Conservation (phyloP, 2,888 invertebrate genomes). For the Camponotus fellah region DNA sequence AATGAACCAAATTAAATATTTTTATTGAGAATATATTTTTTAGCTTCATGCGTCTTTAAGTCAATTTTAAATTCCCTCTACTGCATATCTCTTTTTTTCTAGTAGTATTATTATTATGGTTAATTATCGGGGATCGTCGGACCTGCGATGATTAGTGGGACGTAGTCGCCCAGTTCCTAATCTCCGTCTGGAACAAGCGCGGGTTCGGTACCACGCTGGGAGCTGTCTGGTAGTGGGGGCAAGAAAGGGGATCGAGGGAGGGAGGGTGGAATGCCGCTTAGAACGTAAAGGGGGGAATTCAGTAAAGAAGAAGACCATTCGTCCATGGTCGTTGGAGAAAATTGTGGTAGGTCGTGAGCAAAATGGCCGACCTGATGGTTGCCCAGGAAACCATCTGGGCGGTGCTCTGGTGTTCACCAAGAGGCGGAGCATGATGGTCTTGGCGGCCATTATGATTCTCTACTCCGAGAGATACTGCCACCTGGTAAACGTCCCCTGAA, state of each 20-base stretch:
- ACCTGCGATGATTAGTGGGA: slow-evolving; percentile 39
- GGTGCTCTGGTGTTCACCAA: slow-evolving; percentile 60
- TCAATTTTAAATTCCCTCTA: not conserved
- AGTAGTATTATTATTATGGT: not conserved
- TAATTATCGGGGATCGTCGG: not conserved
- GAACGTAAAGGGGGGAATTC: slow-evolving; percentile 7
- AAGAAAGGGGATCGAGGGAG: not conserved
- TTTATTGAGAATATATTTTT: not conserved
- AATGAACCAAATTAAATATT: not conserved
- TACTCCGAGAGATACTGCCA: slow-evolving; percentile 80
- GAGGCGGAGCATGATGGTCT: slow-evolving; percentile 77
- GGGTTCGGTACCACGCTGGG: slow-evolving; percentile 35
- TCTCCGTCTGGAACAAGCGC: slow-evolving; percentile 49
- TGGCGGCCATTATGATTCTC: slow-evolving; percentile 81
- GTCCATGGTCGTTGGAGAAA: slow-evolving; percentile 69
- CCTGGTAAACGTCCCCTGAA: slow-evolving; percentile 69
- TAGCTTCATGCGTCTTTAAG: not conserved
- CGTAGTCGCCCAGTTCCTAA: slow-evolving; percentile 51
- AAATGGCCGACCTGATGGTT: slow-evolving; percentile 81
- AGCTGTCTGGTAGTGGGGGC: slow-evolving; percentile 25
- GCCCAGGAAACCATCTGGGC: slow-evolving; percentile 77
- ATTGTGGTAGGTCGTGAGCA: slow-evolving; percentile 83
- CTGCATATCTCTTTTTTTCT: not conserved
- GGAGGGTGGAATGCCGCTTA: slow-evolving; percentile 13
- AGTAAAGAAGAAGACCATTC: slow-evolving; percentile 48